These are phyloP conservation scores for Cosmia pyralina DNA, from an alignment of 2,888 invertebrate species.

Conservation along the genomic window DNA sequence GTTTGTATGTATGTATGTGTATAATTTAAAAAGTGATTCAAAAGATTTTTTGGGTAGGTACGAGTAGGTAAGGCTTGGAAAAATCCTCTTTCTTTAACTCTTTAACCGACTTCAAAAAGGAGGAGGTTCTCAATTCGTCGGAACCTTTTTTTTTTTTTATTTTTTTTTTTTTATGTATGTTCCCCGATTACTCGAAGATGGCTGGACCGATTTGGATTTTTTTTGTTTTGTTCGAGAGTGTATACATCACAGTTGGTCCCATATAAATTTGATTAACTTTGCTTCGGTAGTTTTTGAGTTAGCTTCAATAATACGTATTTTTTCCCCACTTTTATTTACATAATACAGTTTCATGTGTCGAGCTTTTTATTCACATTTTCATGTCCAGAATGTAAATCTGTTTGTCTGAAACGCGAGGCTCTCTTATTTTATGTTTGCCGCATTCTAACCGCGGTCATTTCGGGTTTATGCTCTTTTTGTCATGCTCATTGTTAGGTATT, in stretches of 20 bases:
- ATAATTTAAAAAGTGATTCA: neutral
- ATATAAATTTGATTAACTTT: too few relatives aligned
- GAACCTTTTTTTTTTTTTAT: too few relatives aligned
- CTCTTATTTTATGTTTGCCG: conserved; percentile 18
- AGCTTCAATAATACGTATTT: too few relatives aligned
- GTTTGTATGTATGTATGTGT: neutral
- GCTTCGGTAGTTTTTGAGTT: too few relatives aligned
- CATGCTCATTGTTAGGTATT: conserved; percentile 7
- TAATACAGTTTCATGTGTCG: conserved; percentile 3
- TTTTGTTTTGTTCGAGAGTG: too few relatives aligned
- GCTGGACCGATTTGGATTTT: too few relatives aligned
- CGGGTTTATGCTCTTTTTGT: conserved; percentile 26
- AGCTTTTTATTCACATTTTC: conserved; percentile 13
- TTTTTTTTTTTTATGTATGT: too few relatives aligned
- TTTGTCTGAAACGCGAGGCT: conserved; percentile 17
- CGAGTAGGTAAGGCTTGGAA: neutral
- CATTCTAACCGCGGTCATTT: conserved; percentile 29
- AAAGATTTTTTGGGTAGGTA: neutral
- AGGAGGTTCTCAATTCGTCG: too few relatives aligned
- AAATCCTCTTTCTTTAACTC: neutral
- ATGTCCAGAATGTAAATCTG: conserved; percentile 20
- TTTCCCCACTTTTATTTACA: too few relatives aligned
- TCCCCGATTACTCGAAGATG: too few relatives aligned
- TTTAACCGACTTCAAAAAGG: too few relatives aligned
- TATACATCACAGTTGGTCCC: too few relatives aligned